Conservation (phyloP, 2,888 invertebrate genomes). For the Oxystoma pomonae region DNA sequence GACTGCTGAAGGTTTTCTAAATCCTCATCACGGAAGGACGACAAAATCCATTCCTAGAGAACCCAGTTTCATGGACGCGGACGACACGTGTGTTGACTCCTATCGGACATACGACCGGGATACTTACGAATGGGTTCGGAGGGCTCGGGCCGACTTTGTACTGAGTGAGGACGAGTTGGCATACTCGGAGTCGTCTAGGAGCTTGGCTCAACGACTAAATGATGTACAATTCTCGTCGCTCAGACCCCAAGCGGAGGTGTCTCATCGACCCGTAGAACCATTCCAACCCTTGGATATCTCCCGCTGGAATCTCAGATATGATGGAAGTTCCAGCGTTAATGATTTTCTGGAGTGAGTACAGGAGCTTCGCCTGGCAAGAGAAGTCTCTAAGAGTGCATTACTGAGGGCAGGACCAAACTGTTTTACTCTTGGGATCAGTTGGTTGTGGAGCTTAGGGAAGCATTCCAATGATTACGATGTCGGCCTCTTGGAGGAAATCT, state of each 20-base stretch:
- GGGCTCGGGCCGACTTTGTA: too few relatives aligned
- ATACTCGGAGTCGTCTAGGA: background rate
- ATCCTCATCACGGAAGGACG: too few relatives aligned
- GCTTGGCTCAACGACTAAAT: background rate
- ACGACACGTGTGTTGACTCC: too few relatives aligned
- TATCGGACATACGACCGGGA: too few relatives aligned
- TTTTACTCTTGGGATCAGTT: background rate
- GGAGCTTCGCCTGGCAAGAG: background rate
- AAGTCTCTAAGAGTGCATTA: background rate
- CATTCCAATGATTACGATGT: background rate
- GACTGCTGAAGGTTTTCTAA: too few relatives aligned
- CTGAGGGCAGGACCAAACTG: background rate
- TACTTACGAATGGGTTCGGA: background rate
- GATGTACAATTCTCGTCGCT: background rate
- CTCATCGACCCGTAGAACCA: background rate
- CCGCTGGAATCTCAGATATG: background rate
- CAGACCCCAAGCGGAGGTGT: background rate
- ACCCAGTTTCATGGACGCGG: too few relatives aligned
- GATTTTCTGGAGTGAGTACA: background rate
- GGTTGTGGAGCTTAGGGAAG: background rate
- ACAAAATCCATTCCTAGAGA: too few relatives aligned
- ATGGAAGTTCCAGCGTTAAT: background rate
- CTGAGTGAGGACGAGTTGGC: too few relatives aligned
- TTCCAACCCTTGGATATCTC: background rate
- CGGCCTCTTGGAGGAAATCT: background rate